Evolutionary conservation across 92 coral and sea anemone genomes (phyloP), one percentile per base, ranked within the genome.

Genomic region (Porites evermanni): DNA sequence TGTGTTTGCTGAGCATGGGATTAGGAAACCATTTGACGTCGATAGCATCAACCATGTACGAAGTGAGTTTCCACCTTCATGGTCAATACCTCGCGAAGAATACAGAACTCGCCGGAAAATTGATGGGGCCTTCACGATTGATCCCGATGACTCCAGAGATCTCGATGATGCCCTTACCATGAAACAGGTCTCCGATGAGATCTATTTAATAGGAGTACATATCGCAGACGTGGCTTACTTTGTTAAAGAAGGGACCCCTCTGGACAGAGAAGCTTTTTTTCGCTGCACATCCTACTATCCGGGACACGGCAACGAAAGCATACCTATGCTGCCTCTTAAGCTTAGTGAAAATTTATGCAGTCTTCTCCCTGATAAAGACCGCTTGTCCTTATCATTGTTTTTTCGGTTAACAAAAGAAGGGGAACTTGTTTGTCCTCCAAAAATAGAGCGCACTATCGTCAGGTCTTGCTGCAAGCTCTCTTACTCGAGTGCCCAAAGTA

Each of bases 81-180:
- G 91, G 94, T 82, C 86, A 72, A 69, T 93, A 52, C 94, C 97
- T 18, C 75, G 18, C 0, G 72, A 85, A 38, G 97, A 94, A 65
- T 60, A 76, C 16, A 20, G 17, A 26, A 72, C 10, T 21, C 88
- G 96, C 18, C 17, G 44, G 63, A 24, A 29, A 54, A 72, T 91
- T 12, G 83, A 75, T 11, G 67, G 81, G 18, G 93, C 90, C 19
- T 94, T 91, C 83, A 94, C 97, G 14, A 77, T 94, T 64, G 97
- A 94, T 83, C 94, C 97, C 8, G 86, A 90, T 1, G 79, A 78
- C 12, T 88, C 93, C 9, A 85, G 72, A 66, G 97, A 94, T 80
- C 93, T 94, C 23, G 94, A 94, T 80, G 97, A 94, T 86, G 97
- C 94, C 29, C 92, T 94, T 13, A 91, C 92, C 53, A 12, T 91